Base-by-base conservation (phyloP, 2,113 vertebrate genomes). In the Limanda limanda region DNA sequence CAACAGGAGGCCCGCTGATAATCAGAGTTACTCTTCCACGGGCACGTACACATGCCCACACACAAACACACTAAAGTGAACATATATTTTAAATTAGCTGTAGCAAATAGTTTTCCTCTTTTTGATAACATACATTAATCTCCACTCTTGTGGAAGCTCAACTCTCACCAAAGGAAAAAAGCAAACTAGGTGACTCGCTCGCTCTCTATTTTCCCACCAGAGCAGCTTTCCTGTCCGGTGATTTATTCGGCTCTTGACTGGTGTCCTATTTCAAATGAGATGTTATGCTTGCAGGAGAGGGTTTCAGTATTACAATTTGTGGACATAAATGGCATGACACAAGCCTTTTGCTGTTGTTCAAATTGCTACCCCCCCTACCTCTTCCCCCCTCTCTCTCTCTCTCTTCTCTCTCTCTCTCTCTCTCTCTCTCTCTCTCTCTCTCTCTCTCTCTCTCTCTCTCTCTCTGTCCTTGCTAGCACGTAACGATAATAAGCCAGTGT, bases 401-500 rank as follows among this genome's bases (percentile, higher is more conserved):
- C 31, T 35, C 31, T 27, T 0, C 74, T 68, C 78, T 67, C 37
- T 0, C n/a, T 77, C 42, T 35, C 31, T 35, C 31, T 27, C 31
- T 8, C 31, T 35, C 31, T 67, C 37, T 0, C 71, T 65, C 78
- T 60, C 37, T n/a, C 69, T 55, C 25, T 25, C 25, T 25, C 25
- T 70, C 56, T 68, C 56, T 47, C 31, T 40, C 45, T 47, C 35
- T 9, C 35, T 35, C 35, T 67, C 37, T 0, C 71, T 65, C 76
- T 60, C 37, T n/a, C 69, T 55, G 24, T 31, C 31, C 64, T 56
- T n/a, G 51, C 9, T 72, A 74, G 60, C 57, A 79, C 56, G 78
- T 65, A 27, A 74, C 35, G 31, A 83, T 86, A 89, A 91, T 88
- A 83, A 86, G 67, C 71, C 52, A 20, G 63, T 27, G 73, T 77